phyloP scores from a whole-genome alignment of 2,113 vertebrate species.

The Polypterus bichir region DNA sequence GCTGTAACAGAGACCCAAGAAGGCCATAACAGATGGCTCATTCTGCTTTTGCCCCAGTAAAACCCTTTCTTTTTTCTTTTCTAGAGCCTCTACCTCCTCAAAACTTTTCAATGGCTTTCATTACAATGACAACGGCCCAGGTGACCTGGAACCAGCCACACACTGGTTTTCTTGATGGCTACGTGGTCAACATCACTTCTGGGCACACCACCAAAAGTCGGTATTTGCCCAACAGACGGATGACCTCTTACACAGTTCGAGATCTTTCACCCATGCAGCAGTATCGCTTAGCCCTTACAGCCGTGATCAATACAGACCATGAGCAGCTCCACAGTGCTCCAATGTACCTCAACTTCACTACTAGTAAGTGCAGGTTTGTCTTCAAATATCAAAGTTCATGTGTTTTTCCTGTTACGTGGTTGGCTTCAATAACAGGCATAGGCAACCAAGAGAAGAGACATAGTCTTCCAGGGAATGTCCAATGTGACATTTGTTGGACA shows the following conservation, averaged over 20 bases:
- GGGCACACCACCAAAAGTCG: conserved; percentile 77
- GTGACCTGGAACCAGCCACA: conserved; percentile 63
- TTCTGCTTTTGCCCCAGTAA: neutral
- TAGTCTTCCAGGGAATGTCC: no score
- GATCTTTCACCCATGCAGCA: conserved; percentile 67
- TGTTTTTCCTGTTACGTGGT: no score
- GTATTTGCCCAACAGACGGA: conserved; percentile 69
- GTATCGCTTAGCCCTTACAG: conserved; percentile 66
- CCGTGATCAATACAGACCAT: conserved; percentile 58
- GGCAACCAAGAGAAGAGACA: no score
- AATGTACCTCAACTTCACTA: conserved; percentile 63
- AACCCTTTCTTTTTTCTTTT: conserved; percentile 12
- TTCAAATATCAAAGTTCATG: no score
- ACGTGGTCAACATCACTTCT: conserved; percentile 80
- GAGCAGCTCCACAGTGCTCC: conserved; percentile 72
- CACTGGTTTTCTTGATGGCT: conserved; percentile 54
- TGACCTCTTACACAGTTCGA: conserved; percentile 61
- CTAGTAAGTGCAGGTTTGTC: conserved; percentile 52
- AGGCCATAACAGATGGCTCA: neutral
- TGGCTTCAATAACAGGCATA: no score
- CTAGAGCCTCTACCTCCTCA: conserved; percentile 75
- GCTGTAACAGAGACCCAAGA: neutral
- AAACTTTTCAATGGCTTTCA: conserved; percentile 66
- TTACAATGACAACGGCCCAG: conserved; percentile 63
- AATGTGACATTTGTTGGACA: no score